Percentiles rank a stretch among this genome's conserved stretches.
These are phyloP conservation scores for Stratiolaelaps scimitus DNA, from an alignment of 1,140 invertebrate species.

Conservation along the genomic window DNA sequence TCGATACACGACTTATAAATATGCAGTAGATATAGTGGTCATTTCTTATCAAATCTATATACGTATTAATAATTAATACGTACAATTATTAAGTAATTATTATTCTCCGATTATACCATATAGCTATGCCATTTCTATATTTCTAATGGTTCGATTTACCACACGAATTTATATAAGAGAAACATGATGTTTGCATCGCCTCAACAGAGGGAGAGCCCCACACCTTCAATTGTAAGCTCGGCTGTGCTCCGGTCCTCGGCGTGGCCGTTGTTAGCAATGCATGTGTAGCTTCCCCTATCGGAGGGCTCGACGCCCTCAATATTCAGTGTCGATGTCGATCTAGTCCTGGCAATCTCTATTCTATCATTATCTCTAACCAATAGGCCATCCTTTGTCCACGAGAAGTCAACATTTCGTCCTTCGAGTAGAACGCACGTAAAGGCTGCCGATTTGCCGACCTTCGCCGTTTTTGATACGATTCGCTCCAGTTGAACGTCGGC, in stretches of 20 bases:
- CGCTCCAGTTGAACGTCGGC: background rate
- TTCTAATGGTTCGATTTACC: too few relatives aligned
- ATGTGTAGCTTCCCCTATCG: constrained; percentile 4
- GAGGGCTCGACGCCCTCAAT: constrained; percentile 8
- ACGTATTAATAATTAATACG: too few relatives aligned
- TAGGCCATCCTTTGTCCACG: constrained; percentile 11
- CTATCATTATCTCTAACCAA: constrained; percentile 4
- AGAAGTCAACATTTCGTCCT: background rate
- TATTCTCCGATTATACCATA: too few relatives aligned
- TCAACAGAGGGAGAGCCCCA: too few relatives aligned
- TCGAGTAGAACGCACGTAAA: constrained; percentile 7
- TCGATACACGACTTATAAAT: too few relatives aligned
- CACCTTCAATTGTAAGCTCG: background rate
- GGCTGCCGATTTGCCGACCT: background rate
- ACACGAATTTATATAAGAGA: too few relatives aligned
- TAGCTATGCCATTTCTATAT: too few relatives aligned
- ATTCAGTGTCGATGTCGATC: background rate
- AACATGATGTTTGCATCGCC: too few relatives aligned
- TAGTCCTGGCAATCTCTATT: constrained; percentile 4
- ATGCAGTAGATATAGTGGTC: too few relatives aligned
- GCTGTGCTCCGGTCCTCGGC: constrained; percentile 13
- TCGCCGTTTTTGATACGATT: background rate
- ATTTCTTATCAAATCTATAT: too few relatives aligned
- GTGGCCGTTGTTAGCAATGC: background rate
- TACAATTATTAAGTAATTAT: too few relatives aligned